Evolutionary conservation across 2,797 vertebrate species (phyloP), one percentile per base, ranked within the genome.

Genomic region (Micropoecilia bifurca): DNA sequence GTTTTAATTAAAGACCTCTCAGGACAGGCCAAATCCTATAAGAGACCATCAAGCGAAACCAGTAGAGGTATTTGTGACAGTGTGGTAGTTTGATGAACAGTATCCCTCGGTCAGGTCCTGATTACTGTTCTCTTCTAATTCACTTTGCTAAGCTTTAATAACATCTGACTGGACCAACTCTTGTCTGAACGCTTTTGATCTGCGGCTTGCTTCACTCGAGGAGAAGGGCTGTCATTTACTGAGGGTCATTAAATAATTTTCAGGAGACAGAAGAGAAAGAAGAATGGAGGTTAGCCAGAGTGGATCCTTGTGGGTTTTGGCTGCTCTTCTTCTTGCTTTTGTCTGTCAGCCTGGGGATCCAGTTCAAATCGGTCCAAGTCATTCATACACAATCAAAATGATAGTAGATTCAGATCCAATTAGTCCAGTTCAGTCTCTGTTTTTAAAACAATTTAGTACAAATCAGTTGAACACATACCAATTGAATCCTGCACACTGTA

Each of bases 111-210:
- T 71, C 74, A 0, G 57, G 18, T 73, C 79, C 53, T 80, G 41
- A 89, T 88, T 84, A 80, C 79, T n/a, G 71, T 71, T 79, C 74
- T 12, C 18, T 12, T 79, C 74, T 86, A 59, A 89, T 88, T 82
- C 0, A 1, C 48, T 82, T 71, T 48, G 43, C 73, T 85, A 75
- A 28, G 45, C 73, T 89, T 25, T 76, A 83, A 78, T 78, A 73
- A 71, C 28, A 50, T 80, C 80, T 12, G 71, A 63, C 75, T 80
- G 55, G 81, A 78, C 79, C 72, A 71, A 83, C 33, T 81, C 66
- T 33, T 4, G 6, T 75, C 76, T 71, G 76, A 77, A 83, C 20
- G 30, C 47, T 20, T 53, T 2, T 14, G 39, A 43, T 41, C 43
- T 63, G 61, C 33, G 14, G 72, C 68, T n/a, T 50, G 50, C 81